Base-by-base conservation (phyloP, 2,797 vertebrate genomes). In the Zalophus californianus region DNA sequence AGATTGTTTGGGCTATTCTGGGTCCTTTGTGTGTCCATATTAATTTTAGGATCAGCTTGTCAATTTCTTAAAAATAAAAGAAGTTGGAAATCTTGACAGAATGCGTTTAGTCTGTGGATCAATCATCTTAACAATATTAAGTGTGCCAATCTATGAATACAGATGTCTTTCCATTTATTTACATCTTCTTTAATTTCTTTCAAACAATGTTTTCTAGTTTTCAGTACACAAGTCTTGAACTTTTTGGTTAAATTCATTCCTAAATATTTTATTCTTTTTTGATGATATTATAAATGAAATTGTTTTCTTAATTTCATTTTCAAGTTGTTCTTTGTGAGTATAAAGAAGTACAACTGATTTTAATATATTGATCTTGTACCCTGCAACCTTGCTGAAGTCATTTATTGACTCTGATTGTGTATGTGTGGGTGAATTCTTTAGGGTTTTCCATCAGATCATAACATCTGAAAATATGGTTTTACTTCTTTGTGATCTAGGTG, bases 201-300 rank as follows among this genome's bases (percentile, higher is more conserved):
- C 66, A 41, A n/a, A 64, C 12, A 64, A 21, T 32, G 5, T 54
- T 70, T 54, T 41, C 6, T 56, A 86, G 50, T 86, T 72, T 86
- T 72, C 23, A 54, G 25, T 72, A 72, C 72, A 9, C 1, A 32
- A 56, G 35, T 86, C 25, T 86, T 68, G 16, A 86, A 86, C 25
- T 72, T 41, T 86, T 72, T 86, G 60, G 66, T 86, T 86, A 72
- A 72, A 70, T 72, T 86, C 54, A 72, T 86, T 70, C 84, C 66
- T 85, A 70, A 29, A 29, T 54, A 29, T 27, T 68, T 70, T 70
- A 70, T 54, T 29, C 72, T 29, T 75, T 75, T 70, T 38, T 38
- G 23, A 86, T 70, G 64, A 25, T 54, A 70, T 70, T 38, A 50
- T 29, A 54, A 86, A 38, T 54, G 64, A 50, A 84, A 64, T 54